These are phyloP conservation scores for Cuculus canorus DNA, from an alignment of 2,797 vertebrate genomes.

Conservation along the genomic window DNA sequence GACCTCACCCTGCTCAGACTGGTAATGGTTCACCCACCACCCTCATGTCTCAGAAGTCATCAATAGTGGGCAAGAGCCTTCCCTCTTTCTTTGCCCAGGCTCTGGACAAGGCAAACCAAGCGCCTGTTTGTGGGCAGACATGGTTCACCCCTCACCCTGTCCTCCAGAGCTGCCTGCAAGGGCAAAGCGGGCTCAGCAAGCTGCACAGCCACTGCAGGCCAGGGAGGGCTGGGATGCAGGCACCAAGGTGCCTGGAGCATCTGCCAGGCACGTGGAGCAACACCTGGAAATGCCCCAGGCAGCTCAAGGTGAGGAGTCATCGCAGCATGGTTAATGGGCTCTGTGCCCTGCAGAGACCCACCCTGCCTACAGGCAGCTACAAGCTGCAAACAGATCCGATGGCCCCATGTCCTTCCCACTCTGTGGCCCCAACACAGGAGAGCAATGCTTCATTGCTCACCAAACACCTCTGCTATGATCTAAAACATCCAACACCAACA, in stretches of 20 bases:
- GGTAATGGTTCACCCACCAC: neutral
- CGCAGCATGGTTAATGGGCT: accelerated
- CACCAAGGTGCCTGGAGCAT: too few relatives aligned
- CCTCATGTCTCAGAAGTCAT: accelerated
- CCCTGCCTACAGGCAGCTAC: neutral
- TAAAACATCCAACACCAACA: neutral
- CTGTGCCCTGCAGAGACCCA: neutral
- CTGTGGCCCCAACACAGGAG: accelerated
- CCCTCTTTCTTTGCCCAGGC: neutral
- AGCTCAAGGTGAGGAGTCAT: neutral
- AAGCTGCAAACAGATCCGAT: neutral
- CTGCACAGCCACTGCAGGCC: neutral
- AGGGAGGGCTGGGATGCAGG: accelerated
- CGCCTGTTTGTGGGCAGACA: accelerated
- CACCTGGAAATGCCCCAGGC: neutral
- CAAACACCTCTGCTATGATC: neutral
- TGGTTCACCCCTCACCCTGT: neutral
- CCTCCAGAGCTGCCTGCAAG: neutral
- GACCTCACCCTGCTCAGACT: neutral
- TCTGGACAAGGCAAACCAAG: neutral
- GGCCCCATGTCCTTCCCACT: accelerated
- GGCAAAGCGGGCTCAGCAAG: neutral
- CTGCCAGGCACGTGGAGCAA: too few relatives aligned
- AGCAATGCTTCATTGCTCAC: neutral
- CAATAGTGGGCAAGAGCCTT: neutral